phyloP scores from a whole-genome alignment of 2,888 invertebrate species.

The Galeruca laticollis region DNA sequence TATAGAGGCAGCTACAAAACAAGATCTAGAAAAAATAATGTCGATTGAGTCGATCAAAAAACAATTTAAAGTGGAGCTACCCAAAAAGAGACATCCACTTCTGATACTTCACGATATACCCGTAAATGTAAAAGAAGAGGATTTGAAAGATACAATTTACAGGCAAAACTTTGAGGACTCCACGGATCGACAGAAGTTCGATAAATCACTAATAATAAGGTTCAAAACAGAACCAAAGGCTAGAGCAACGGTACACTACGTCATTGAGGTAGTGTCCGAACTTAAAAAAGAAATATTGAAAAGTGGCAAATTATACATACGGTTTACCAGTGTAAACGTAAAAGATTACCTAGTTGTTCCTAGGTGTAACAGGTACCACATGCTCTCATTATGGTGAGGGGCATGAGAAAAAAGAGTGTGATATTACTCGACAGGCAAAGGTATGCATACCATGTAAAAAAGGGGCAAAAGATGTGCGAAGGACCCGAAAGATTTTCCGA shows the following conservation, averaged over 20 bases:
- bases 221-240: neutral
- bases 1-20: neutral
- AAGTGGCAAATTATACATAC: neutral
- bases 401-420: neutral
- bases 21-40: neutral
- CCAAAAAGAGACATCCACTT: neutral
- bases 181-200: neutral
- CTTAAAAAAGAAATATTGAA: neutral
- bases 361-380: no score
- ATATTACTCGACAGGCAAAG: neutral
- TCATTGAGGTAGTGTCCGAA: neutral
- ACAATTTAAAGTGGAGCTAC: neutral
- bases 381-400: neutral
- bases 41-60: neutral
- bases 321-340: no score
- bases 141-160: neutral
- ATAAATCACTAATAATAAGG: neutral
- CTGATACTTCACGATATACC: neutral
- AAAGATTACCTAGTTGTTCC: no score
- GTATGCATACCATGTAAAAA: slow-evolving; percentile 11
- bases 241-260: neutral
- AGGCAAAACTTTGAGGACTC: no score
- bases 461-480: neutral
- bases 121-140: neutral
- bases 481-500: neutral